A percentile compares a stretch with the other conserved stretches of the same genome.
phyloP scores from a whole-genome alignment of 2,797 vertebrate species.

The Lacerta viridis region DNA sequence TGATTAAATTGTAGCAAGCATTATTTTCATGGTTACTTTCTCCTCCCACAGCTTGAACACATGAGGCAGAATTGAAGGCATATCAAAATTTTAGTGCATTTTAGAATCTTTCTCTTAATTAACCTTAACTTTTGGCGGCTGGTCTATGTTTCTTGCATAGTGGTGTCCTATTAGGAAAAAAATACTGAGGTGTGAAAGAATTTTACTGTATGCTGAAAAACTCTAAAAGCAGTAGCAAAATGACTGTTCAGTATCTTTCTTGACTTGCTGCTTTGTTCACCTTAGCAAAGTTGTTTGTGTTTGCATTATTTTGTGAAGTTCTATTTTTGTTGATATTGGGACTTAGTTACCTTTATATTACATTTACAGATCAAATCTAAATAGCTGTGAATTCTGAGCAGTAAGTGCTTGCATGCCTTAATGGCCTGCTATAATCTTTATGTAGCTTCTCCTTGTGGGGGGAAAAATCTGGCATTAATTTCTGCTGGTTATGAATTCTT shows the following conservation, averaged over 20 bases:
- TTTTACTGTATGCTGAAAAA: constrained; percentile 34
- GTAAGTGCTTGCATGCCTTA: constrained; percentile 7
- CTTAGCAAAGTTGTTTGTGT: background rate
- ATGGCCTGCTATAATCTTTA: constrained; percentile 29
- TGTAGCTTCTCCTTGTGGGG: constrained; percentile 15
- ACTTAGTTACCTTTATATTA: constrained; percentile 28
- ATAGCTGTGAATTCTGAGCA: constrained; percentile 40
- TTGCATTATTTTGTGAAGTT: background rate
- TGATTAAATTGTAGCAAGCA: background rate
- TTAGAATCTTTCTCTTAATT: background rate
- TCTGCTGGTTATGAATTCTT: constrained; percentile 72
- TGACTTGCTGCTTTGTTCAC: constrained; percentile 7
- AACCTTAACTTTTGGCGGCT: background rate
- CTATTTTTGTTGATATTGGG: constrained; percentile 8
- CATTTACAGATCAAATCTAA: constrained; percentile 41
- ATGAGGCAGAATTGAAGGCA: background rate
- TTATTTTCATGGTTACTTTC: background rate
- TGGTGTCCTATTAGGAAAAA: background rate
- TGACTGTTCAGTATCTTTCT: constrained; percentile 22
- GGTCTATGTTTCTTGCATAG: background rate
- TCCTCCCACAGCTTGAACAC: background rate
- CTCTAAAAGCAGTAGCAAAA: constrained; percentile 46
- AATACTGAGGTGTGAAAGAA: constrained; percentile 13
- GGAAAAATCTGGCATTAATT: constrained; percentile 51
- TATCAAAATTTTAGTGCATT: background rate